Evolutionary conservation across 2,888 invertebrate genomes (phyloP), one percentile per base, ranked within the genome.

Genomic region (Pandemis cinnamomeana): DNA sequence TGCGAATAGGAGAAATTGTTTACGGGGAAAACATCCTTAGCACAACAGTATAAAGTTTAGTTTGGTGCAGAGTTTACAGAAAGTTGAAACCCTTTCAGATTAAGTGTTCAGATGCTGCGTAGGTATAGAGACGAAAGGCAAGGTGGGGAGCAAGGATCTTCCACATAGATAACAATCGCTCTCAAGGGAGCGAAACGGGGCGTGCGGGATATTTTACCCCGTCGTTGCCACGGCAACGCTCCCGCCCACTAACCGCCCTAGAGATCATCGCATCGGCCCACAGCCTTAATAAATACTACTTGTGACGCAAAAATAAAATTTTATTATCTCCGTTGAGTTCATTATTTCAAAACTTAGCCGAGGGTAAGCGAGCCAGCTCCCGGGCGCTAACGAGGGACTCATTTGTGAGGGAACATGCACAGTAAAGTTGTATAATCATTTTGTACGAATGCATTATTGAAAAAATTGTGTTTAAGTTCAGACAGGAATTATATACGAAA

Each of bases 31-130:
- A 76, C 61, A 20, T n/a, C 61, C 70, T 64, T 75, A 73, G 46
- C 36, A 46, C 62, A 62, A 51, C 55, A 67, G 48, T 58, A 70
- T 68, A 76, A 71, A 61, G 66, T 20, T 15, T 51, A 48, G 13
- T 70, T 74, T 61, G 46, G 51, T n/a, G 53, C 27, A 41, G 75
- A 80, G 77, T 78, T 74, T 75, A 68, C 42, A 75, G 77, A 79
- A 84, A 80, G 83, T 89, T 88, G 82, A 92, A 75, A 92, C 91
- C 93, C 92, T 92, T 93, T 91, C 86, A 89, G 90, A 88, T 89
- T 88, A 91, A 84, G 83, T 82, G 79, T 79, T 82, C 82, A 84
- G 86, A 89, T 87, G 85, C 85, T 87, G 87, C 78, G 82, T 87
- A 86, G 87, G 87, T 87, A 87, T 80, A 87, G 86, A 87, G 86